Percentiles rank a stretch among this genome's conserved stretches.
Evolutionary conservation across 2,113 vertebrate species (phyloP).

Genomic region (Nettapus auritus): DNA sequence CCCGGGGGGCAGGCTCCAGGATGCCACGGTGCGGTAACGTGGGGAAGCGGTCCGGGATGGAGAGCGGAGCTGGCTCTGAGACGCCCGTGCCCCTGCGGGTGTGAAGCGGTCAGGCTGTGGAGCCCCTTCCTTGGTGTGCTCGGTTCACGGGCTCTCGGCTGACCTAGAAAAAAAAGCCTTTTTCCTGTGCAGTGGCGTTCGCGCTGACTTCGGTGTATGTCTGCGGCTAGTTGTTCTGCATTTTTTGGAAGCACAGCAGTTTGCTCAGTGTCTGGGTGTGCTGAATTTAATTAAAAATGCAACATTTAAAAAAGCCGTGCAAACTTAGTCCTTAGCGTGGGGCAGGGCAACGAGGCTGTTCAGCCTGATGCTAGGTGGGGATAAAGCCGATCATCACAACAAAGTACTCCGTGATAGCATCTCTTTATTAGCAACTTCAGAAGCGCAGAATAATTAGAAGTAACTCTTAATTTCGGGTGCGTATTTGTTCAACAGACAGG

Average conservation of each 20-base stretch:
- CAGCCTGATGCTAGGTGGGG: not conserved
- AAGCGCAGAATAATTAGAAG: not conserved
- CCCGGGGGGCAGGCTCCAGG: not conserved
- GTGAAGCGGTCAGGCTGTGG: not conserved
- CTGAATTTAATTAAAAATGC: constrained; percentile 33
- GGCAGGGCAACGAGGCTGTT: constrained; percentile 22
- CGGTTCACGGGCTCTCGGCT: rapidly evolving
- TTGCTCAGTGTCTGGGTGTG: constrained; percentile 8
- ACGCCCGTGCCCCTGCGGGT: rapidly evolving
- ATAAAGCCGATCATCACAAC: constrained; percentile 34
- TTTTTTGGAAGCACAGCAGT: not conserved
- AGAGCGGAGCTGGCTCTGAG: not conserved
- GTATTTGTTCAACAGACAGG: not conserved
- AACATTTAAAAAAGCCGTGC: constrained; percentile 29
- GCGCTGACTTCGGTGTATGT: not conserved
- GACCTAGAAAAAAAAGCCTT: not conserved
- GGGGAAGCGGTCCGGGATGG: not conserved
- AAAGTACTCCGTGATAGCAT: not conserved
- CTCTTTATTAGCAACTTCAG: constrained; percentile 31
- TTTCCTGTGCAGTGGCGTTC: not conserved
- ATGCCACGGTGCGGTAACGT: not conserved
- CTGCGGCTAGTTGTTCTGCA: not conserved
- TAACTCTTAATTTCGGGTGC: not conserved
- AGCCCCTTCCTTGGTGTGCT: not conserved
- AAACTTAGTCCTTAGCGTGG: constrained; percentile 26